Base-by-base conservation (phyloP, 2,888 invertebrate genomes). In the Ferdinandea cuprea region DNA sequence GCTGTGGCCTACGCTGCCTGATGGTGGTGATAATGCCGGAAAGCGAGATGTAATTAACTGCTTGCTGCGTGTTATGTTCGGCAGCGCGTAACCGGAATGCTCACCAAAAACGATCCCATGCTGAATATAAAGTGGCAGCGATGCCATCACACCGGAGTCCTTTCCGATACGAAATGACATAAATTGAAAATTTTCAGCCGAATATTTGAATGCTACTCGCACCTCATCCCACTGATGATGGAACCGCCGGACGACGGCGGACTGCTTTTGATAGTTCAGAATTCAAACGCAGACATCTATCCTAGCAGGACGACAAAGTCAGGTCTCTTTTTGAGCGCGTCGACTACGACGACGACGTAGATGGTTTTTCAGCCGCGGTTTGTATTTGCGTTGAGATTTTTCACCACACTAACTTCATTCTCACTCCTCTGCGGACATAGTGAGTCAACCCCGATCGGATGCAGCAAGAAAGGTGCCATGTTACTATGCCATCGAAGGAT, bases 381-480 rank as follows among this genome's bases (percentile, higher is more conserved):
- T 85, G 73, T 85, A 74, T 85, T 79, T 85, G 85, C 83, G 85
- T 85, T 85, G 83, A 85, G 85, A 85, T 85, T 85, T 85, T 85
- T 85, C 85, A 85, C 85, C 85, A 72, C 85, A 79, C 84, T 79
- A 79, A 79, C 79, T 84, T 84, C 84, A 74, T 79, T 79, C 84
- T 69, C 84, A 71, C 28, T 46, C 74, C 63, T 13, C 21, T 11
- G 7, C 8, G 28, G 28, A 17, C 19, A 30, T 25, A 11, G 28
- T 50, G 50, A 50, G 30, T 21, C 56, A 35, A 32, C 50, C 35
- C 50, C 17, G 58, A 17, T 13, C 58, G 40, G n/a, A 21, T 40
- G 13, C 8, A 35, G n/a, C 42, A 28, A 40, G n/a, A 42, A 81
- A 76, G 73, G 83, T 78, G 83, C 56, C 48, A 56, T 77, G 77